A percentile compares a stretch with the other conserved stretches of the same genome.
phyloP scores from a whole-genome alignment of 2,888 invertebrate species.

The Pinctada fucata region DNA sequence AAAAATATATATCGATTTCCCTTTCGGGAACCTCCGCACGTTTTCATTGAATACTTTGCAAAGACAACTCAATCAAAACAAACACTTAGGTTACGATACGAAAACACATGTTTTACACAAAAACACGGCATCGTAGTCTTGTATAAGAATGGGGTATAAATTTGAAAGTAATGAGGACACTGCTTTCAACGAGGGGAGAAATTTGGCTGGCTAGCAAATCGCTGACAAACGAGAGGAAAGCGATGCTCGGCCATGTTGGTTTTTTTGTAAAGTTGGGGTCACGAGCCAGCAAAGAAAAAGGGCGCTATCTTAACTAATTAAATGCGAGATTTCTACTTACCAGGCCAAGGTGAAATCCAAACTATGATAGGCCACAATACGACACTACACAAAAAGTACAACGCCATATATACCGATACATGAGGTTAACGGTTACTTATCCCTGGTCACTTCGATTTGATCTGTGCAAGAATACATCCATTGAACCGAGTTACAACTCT shows the following conservation, averaged over 20 bases:
- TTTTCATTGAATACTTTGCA: slow-evolving; percentile 27
- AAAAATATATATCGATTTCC: neutral
- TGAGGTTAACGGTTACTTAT: slow-evolving; percentile 24
- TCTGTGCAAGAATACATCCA: slow-evolving; percentile 45
- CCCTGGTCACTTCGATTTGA: slow-evolving; percentile 15
- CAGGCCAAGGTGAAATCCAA: slow-evolving; percentile 25
- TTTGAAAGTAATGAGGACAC: too few relatives aligned
- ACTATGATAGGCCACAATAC: slow-evolving; percentile 32
- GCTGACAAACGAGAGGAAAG: neutral
- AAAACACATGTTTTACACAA: too few relatives aligned
- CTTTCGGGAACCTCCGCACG: slow-evolving; percentile 23
- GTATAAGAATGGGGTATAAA: too few relatives aligned
- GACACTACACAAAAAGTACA: slow-evolving; percentile 35
- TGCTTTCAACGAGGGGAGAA: too few relatives aligned
- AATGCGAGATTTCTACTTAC: slow-evolving; percentile 26
- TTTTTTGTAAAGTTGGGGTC: slow-evolving; percentile 32
- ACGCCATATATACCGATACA: slow-evolving; percentile 41
- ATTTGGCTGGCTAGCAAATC: too few relatives aligned
- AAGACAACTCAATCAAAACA: slow-evolving; percentile 15
- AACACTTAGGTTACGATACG: slow-evolving; percentile 12
- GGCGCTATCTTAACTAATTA: slow-evolving; percentile 2
- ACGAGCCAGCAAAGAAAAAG: slow-evolving; percentile 12
- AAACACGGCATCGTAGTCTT: too few relatives aligned
- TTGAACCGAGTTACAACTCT: slow-evolving; percentile 47
- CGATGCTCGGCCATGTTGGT: slow-evolving; percentile 42